These are phyloP conservation scores for Macropodus opercularis DNA, from an alignment of 2,797 vertebrate genomes.

Conservation along the genomic window DNA sequence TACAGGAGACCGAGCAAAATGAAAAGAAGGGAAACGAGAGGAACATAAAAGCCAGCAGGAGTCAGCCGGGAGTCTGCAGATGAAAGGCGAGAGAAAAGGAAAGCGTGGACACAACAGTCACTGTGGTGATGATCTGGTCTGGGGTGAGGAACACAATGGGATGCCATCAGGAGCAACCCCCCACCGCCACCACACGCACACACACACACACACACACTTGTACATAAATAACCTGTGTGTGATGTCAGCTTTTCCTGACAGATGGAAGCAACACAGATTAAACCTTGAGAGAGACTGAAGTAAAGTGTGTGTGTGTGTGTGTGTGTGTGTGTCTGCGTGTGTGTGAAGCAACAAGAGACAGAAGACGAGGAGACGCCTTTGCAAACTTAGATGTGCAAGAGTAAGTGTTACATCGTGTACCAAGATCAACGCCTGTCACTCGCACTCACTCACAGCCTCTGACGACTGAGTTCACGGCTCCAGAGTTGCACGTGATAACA, in stretches of 20 bases:
- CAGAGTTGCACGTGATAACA: constrained; percentile 45
- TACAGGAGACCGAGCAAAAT: neutral
- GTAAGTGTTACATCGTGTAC: constrained; percentile 15
- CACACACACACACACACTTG: constrained; percentile 1
- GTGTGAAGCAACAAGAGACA: neutral
- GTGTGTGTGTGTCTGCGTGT: constrained; percentile 1
- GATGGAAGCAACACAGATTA: constrained; percentile 64
- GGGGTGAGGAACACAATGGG: constrained; percentile 39
- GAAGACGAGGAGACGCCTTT: neutral
- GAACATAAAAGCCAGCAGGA: constrained; percentile 30
- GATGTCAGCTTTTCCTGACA: constrained; percentile 69
- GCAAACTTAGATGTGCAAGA: neutral
- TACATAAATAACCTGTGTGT: constrained; percentile 55
- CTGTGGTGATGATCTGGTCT: constrained; percentile 32
- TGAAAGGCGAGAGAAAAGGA: constrained; percentile 35
- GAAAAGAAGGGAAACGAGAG: constrained; percentile 17
- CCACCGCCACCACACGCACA: constrained; percentile 1
- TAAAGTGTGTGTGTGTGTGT: neutral
- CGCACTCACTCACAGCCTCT: neutral
- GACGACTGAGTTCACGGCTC: constrained; percentile 26
- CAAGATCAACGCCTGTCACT: neutral
- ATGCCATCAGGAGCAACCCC: constrained; percentile 25
- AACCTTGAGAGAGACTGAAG: constrained; percentile 1
- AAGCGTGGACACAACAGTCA: constrained; percentile 31
- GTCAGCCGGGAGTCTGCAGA: constrained; percentile 33